Evolutionary conservation across 2,888 invertebrate species (phyloP).

Genomic region (Anthophora plumipes): DNA sequence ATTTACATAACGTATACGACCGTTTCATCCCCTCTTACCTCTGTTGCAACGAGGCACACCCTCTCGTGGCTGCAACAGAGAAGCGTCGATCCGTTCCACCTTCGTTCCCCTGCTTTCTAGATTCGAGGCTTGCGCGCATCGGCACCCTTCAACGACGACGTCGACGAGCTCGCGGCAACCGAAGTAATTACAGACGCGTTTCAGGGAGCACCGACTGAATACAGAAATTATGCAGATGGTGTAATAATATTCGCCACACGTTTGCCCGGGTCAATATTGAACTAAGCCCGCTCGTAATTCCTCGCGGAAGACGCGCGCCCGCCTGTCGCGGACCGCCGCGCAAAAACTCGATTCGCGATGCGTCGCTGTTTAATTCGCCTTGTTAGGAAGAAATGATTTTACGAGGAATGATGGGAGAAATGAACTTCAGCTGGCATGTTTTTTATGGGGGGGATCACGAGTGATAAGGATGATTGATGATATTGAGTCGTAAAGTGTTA

Average conservation of each 20-base stretch:
- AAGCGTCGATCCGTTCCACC: no score
- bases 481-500: no score
- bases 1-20: slow-evolving; percentile 77
- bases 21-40: slow-evolving; percentile 60
- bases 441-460: no score
- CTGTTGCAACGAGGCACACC: neutral
- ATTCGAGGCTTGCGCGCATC: slow-evolving; percentile 33
- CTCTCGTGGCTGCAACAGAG: slow-evolving; percentile 24
- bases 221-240: slow-evolving; percentile 83
- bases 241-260: slow-evolving; percentile 83
- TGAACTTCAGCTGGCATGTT: no score
- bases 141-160: slow-evolving; percentile 50
- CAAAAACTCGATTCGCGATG: slow-evolving; percentile 52
- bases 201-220: slow-evolving; percentile 81
- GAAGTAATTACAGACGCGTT: slow-evolving; percentile 83
- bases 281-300: slow-evolving; percentile 79
- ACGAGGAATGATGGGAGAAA: no score
- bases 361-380: slow-evolving; percentile 26
- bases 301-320: slow-evolving; percentile 67
- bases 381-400: neutral
- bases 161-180: slow-evolving; percentile 72
- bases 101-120: no score
- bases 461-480: no score
- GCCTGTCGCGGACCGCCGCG: slow-evolving; percentile 26
- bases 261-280: slow-evolving; percentile 82